Evolutionary conservation across 2,113 vertebrate genomes (phyloP), one percentile per base, ranked within the genome.

Genomic region (Corythornis madagascariensis): DNA sequence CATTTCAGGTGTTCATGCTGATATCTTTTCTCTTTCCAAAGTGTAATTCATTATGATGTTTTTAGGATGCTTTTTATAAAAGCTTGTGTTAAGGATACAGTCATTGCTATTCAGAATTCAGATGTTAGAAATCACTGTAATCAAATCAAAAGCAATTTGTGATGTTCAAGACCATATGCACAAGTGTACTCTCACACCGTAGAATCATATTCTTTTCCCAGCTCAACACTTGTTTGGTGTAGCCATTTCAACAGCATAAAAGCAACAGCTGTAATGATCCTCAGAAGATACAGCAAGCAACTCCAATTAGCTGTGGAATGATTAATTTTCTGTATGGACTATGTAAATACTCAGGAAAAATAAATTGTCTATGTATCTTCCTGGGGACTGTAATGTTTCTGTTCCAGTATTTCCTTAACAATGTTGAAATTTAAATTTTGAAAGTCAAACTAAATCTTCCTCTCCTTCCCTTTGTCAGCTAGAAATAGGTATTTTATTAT

Each of bases 341-440:
- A 47, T 22, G 53, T 26, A 91, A 85, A 70, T 86, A 75, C 5
- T 43, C 31, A 16, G 13, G 38, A 69, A 86, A 88, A 87, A 87
- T 15, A 66, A 33, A 71, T 22, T 64, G 22, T 10, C 69, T 70
- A 1, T 24, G 31, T 17, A 43, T 73, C 43, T 94, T 76, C 40
- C 53, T 69, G 50, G 53, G 40, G 40, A 74, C 1, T 47, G 3
- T 13, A 38, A 91, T 53, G 35, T 40, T 73, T 91, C 20, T 67
- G 14, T 75, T 79, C 18, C 26, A 38, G 7, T 72, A 59, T 61
- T 87, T 88, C 57, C 59, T 88, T 78, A 93, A 71, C 18, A 88
- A 47, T 61, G 90, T 13, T 73, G 35, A 86, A 91, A 93, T 81
- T 61, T 83, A 55, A 78, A 88, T 83, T 88, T 77, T 91, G 52